Base-by-base conservation (phyloP, 2,113 vertebrate genomes). In the Pionites leucogaster region DNA sequence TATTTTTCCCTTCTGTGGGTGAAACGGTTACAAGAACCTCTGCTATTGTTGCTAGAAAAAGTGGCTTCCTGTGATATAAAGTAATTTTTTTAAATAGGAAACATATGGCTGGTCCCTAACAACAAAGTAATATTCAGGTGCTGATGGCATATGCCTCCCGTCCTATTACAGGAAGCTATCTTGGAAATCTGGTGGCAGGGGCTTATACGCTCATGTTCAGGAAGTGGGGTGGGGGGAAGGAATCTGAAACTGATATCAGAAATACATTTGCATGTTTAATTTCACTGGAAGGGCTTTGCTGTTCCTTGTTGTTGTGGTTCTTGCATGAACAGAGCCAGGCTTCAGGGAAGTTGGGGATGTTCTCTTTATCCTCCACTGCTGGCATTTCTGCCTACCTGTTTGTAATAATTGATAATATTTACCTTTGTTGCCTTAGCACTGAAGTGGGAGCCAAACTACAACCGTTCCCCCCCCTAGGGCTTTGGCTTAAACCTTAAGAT, bases 31-130 rank as follows among this genome's bases (percentile, higher is more conserved):
- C 77, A 90, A 87, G 91, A 90, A 92, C 88, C 93, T 94, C 92
- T 3, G 8, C 93, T 94, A 87, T 96, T 97, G 95, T 92, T 94
- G 95, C 74, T 84, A 46, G 92, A 88, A 96, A 96, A 96, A 95
- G 88, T 53, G 94, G 91, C 96, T 98, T 98, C 97, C 97, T 98
- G 97, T 82, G 97, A 97, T 96, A 92, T 96, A 96, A 97, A 95
- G 96, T 95, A 69, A 97, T 97, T 98, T 96, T 95, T 97, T 97
- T 27, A 89, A 97, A 98, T 96, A 95, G 97, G 97, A 98, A 98
- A 97, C 97, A 97, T 93, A 96, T 97, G 98, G 97, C 85, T 82
- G 92, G 90, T 37, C 78, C 80, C 80, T 93, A 44, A 90, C 89
- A 95, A 92, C 95, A 96, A 92, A 97, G 96, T 94, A 94, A 97